Conservation (phyloP, 2,797 vertebrate genomes). For the Sandelia bainsii region DNA sequence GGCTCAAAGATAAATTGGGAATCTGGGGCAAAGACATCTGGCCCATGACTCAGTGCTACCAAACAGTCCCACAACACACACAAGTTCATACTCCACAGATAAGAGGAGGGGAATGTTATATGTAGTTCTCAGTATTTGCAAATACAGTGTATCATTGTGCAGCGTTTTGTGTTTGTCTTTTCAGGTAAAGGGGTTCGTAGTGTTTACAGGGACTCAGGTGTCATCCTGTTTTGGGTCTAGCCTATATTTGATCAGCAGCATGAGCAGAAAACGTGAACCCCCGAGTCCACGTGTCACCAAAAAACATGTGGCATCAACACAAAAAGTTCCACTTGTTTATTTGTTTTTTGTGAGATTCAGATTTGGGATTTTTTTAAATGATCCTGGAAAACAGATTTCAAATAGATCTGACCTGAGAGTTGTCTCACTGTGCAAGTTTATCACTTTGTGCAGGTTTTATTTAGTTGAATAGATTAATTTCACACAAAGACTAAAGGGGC, state of each 20-base stretch:
- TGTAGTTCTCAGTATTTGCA: constrained; percentile 9
- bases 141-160: not conserved
- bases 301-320: constrained; percentile 17
- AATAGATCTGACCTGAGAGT: not conserved
- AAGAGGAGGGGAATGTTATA: constrained; percentile 1
- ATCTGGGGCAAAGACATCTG: constrained; percentile 66
- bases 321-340: constrained; percentile 14
- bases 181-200: constrained; percentile 6
- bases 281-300: constrained; percentile 33
- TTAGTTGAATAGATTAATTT: no score
- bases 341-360: constrained; percentile 1
- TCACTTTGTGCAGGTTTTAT: no score
- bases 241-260: constrained; percentile 54
- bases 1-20: constrained; percentile 40
- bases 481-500: no score
- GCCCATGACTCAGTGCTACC: not conserved
- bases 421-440: no score
- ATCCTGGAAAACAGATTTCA: not conserved
- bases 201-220: constrained; percentile 18
- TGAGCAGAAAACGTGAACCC: constrained; percentile 25
- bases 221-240: constrained; percentile 34
- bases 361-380: constrained; percentile 7
- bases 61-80: not conserved
- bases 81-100: constrained; percentile 9
- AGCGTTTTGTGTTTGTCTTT: constrained; percentile 19